These are phyloP conservation scores for Phortica okadai DNA, from an alignment of 2,888 invertebrate species.

Conservation along the genomic window DNA sequence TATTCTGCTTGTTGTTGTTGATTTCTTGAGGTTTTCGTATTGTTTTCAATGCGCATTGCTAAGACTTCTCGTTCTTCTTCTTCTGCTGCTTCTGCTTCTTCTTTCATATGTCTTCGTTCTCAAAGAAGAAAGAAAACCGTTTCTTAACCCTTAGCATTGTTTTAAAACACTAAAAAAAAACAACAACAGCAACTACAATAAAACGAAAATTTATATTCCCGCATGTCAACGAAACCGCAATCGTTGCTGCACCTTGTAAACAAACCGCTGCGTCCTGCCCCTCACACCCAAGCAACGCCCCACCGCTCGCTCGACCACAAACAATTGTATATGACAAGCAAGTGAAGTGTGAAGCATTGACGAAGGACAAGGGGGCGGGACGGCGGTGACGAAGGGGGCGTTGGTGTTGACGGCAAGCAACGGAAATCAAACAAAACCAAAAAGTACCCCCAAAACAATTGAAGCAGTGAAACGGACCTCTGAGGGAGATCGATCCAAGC, in stretches of 20 bases:
- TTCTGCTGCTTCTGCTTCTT: background rate
- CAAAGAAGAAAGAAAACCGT: background rate
- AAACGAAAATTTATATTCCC: background rate
- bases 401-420: background rate
- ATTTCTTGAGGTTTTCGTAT: background rate
- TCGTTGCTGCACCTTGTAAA: background rate
- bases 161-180: background rate
- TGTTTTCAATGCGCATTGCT: background rate
- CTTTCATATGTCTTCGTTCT: background rate
- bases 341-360: background rate
- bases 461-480: too few species aligned
- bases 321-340: background rate
- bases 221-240: constrained; percentile 9
- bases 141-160: background rate
- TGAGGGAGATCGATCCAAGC: background rate
- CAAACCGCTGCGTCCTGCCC: background rate
- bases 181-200: background rate
- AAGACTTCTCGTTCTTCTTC: background rate
- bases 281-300: background rate
- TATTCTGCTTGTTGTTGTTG: background rate
- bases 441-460: background rate
- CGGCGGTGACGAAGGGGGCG: background rate
- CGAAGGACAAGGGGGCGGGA: background rate
- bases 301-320: background rate
- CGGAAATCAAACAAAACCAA: constrained; percentile 13